Evolutionary conservation across 2,113 vertebrate species (phyloP).

Genomic region (Elanoides forficatus): DNA sequence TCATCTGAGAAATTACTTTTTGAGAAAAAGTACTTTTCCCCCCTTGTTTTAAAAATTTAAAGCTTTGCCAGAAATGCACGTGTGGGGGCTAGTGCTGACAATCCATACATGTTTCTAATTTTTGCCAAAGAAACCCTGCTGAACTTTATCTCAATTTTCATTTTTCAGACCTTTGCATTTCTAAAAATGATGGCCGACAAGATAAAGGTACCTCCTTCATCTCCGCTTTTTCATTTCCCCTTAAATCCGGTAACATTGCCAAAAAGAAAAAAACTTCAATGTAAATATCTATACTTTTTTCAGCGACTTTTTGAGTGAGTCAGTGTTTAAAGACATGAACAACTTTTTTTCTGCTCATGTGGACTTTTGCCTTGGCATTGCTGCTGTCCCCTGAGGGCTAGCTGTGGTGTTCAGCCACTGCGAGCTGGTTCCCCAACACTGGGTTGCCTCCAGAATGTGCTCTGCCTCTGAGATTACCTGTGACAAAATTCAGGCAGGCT

Average conservation of each 20-base stretch:
- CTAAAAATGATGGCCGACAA: background rate
- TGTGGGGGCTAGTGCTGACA: rapidly evolving
- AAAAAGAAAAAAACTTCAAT: background rate
- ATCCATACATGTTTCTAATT: background rate
- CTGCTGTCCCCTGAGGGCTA: rapidly evolving
- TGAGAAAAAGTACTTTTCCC: background rate
- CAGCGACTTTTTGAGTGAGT: background rate
- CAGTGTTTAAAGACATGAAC: background rate
- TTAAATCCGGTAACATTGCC: background rate
- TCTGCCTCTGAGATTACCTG: too few species aligned
- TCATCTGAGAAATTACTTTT: background rate
- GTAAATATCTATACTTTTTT: background rate
- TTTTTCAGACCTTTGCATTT: background rate
- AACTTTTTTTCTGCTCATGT: background rate
- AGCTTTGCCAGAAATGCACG: background rate
- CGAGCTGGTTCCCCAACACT: rapidly evolving
- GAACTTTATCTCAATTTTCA: background rate
- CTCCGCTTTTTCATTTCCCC: background rate
- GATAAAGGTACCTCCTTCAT: background rate
- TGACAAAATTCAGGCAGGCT: too few species aligned
- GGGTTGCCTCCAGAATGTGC: background rate
- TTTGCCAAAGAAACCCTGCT: background rate
- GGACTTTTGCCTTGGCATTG: background rate
- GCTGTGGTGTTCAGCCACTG: background rate
- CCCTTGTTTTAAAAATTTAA: rapidly evolving